phyloP scores from a whole-genome alignment of 2,113 vertebrate species.

The Raja brachyura region DNA sequence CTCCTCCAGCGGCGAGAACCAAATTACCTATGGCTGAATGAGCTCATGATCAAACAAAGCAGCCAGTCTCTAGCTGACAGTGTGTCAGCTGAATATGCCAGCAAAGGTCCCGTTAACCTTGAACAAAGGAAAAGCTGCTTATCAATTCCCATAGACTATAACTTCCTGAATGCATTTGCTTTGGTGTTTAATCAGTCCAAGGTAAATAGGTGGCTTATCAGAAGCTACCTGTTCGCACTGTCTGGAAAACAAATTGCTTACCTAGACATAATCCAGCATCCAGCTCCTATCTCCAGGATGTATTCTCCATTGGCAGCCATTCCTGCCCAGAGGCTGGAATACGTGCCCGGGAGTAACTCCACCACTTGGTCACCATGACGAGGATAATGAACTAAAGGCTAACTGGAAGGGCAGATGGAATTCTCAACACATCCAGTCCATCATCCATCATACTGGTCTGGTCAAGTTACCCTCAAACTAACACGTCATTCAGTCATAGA shows the following conservation, averaged over 20 bases:
- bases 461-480: neutral
- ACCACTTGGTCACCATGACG: neutral
- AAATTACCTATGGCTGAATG: slow-evolving; percentile 25
- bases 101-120: slow-evolving; percentile 23
- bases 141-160: slow-evolving; percentile 24
- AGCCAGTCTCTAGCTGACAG: slow-evolving; percentile 15
- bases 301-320: neutral
- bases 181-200: slow-evolving; percentile 12
- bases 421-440: neutral
- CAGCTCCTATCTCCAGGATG: neutral
- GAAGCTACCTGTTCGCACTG: neutral
- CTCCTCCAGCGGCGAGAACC: neutral
- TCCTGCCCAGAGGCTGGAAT: neutral
- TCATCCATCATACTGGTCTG: neutral
- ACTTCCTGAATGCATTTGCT: slow-evolving; percentile 23
- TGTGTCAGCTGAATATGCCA: slow-evolving; percentile 18
- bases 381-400: neutral
- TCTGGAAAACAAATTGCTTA: neutral
- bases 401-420: neutral
- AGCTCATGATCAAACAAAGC: slow-evolving; percentile 30
- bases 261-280: neutral
- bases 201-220: slow-evolving; percentile 9
- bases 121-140: slow-evolving; percentile 30
- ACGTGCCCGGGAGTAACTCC: neutral
- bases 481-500: neutral